Evolutionary conservation across 2,113 vertebrate genomes (phyloP).

Genomic region (human): GRCh38 chr1:10831501-10832000

Average conservation of each 20-base stretch:
- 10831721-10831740: background rate
- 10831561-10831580: background rate
- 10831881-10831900: background rate
- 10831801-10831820: background rate
- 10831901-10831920: background rate
- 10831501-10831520: background rate
- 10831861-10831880: no score
- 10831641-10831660: background rate
- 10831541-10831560: background rate
- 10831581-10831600: background rate
- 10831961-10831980: rapidly evolving
- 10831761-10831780: rapidly evolving
- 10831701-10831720: rapidly evolving
- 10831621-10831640: background rate
- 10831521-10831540: background rate
- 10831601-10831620: background rate
- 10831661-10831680: background rate
- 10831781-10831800: background rate
- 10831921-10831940: background rate
- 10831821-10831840: background rate
- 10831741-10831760: background rate
- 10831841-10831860: background rate
- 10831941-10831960: background rate
- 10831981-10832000: background rate
- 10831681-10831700: background rate